phyloP scores from a whole-genome alignment of 2,797 vertebrate species.

The Merluccius polli region DNA sequence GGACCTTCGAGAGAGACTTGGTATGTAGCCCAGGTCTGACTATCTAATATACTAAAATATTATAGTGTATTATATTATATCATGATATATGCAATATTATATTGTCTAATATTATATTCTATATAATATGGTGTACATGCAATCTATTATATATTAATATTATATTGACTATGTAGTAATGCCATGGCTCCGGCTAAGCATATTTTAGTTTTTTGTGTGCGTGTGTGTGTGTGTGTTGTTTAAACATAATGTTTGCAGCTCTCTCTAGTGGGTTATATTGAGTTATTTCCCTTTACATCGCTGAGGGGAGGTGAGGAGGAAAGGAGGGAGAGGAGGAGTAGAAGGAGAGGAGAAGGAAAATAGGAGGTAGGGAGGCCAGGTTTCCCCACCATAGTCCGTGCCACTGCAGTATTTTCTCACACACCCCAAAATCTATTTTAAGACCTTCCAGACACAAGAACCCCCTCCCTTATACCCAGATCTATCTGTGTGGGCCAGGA shows the following conservation, averaged over 20 bases:
- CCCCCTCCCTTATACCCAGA: conserved; percentile 43
- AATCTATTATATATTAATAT: too few species aligned
- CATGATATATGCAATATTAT: too few species aligned
- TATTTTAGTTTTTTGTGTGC: conserved; percentile 3
- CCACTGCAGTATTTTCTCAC: conserved; percentile 26
- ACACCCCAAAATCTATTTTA: conserved; percentile 67
- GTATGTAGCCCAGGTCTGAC: too few species aligned
- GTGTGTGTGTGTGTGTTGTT: conserved; percentile 1
- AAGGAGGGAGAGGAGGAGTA: neutral
- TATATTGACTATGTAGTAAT: too few species aligned
- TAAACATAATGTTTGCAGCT: neutral
- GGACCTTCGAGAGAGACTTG: too few species aligned
- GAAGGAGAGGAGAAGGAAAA: neutral
- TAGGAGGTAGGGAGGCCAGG: too few species aligned
- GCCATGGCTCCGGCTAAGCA: too few species aligned
- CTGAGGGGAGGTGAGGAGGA: conserved; percentile 18
- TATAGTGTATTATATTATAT: too few species aligned
- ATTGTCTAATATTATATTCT: too few species aligned
- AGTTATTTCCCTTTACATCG: conserved; percentile 53
- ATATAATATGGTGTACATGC: too few species aligned
- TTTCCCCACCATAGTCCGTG: neutral
- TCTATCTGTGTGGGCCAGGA: conserved; percentile 55
- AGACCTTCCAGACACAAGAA: conserved; percentile 49
- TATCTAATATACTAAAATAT: too few species aligned
- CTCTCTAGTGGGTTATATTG: conserved; percentile 12